These are phyloP conservation scores for Ophion ventricosus DNA, from an alignment of 2,888 invertebrate species.

Conservation along the genomic window DNA sequence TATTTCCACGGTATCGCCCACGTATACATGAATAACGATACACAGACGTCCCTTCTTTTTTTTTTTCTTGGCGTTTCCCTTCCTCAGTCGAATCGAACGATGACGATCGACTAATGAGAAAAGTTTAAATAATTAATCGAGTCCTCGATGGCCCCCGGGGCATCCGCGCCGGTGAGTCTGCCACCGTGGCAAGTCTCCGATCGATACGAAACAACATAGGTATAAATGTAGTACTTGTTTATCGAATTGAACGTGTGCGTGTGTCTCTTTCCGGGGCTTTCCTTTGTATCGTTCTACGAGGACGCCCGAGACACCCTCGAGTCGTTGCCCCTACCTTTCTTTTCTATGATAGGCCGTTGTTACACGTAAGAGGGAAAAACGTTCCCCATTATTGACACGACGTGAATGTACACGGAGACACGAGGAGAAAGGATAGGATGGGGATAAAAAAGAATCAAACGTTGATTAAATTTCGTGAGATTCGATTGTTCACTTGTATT, in stretches of 20 bases:
- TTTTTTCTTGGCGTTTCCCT: conserved; percentile 48
- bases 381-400: conserved; percentile 28
- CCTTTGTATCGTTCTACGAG: conserved; percentile 62
- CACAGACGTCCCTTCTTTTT: conserved; percentile 46
- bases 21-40: conserved; percentile 23
- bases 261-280: conserved; percentile 40
- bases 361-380: conserved; percentile 27
- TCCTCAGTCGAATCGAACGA: conserved; percentile 54
- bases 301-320: conserved; percentile 62
- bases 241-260: conserved; percentile 26
- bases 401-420: neutral
- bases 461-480: neutral
- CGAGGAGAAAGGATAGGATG: neutral
- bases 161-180: conserved; percentile 51
- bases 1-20: conserved; percentile 24
- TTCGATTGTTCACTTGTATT: neutral
- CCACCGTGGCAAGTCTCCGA: conserved; percentile 51
- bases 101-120: conserved; percentile 69
- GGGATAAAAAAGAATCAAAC: conserved; percentile 2
- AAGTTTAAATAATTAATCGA: conserved; percentile 71
- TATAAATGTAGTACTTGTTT: conserved; percentile 13
- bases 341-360: conserved; percentile 23
- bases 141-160: conserved; percentile 51
- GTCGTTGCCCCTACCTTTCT: conserved; percentile 51
- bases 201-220: conserved; percentile 63